Base-by-base conservation (phyloP, 2,113 vertebrate genomes). In the Oryzias melastigma region DNA sequence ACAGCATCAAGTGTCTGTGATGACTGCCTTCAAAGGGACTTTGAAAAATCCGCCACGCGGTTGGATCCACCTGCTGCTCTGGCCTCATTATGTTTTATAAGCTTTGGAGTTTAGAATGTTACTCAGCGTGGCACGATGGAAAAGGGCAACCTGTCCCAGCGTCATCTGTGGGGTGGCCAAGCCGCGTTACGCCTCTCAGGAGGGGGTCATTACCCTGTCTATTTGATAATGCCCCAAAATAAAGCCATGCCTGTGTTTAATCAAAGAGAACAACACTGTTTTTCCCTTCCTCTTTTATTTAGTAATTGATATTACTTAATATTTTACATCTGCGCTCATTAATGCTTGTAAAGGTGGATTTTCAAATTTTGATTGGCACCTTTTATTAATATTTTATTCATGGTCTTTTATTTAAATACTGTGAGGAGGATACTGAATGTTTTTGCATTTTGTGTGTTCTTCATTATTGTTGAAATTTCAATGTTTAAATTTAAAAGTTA, bases 71-170 rank as follows among this genome's bases (percentile, higher is more conserved):
- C 80, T 65, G 67, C 57, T 59, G 62, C 64, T 65, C 74, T 25
- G 46, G 54, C 68, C 35, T 45, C 78, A 59, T 71, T 83, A 65
- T 59, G 58, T 70, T 83, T 80, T 62, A 82, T 81, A 77, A 71
- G 35, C 66, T 78, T 80, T 78, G 69, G 73, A 69, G 75, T 64
- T 81, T 72, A 70, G 74, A 81, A 80, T 68, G 61, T 76, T 68
- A 62, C 78, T 24, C 78, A 77, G 83, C 53, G 2, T 78, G 78
- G 65, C 47, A 60, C 64, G 72, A 64, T 53, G 62, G 69, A 77
- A 80, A 85, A 82, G 71, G 74, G 59, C 78, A 75, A 64, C 54
- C 71, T 77, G 53, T 52, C 19, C 73, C 64, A 29, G 57, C 51
- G 40, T 52, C 70, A 62, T 17, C 71, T 61, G 78, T 67, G 65